Base-by-base conservation (phyloP, 2,888 invertebrate species). In the Pristionchus arcanus region DNA sequence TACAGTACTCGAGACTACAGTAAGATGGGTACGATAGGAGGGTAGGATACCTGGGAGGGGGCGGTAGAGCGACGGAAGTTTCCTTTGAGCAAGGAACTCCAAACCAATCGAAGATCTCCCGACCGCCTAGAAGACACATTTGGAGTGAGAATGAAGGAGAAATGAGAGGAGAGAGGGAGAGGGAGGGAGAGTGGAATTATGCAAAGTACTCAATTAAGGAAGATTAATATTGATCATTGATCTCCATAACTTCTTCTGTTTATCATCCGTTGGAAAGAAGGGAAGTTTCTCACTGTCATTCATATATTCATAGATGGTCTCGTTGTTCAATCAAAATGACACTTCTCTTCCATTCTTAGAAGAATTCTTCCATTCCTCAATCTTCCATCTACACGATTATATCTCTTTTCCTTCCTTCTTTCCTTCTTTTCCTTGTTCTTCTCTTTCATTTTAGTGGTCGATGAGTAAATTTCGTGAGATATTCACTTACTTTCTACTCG, bases 121-220 rank as follows among this genome's bases (percentile, higher is more conserved):
- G 74, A 74, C 74, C 74, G 37, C 74, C 74, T 37, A 74, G 37
- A 15, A 74, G 74, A 74, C 74, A 74, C 74, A 74, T 74, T 74
- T 34, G 74, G 37, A 37, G 74, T 21, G 37, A 21, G 37, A 74
- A 74, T 74, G 37, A 31, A 28, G 59, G 59, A 59, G 59, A 59
- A 25, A 59, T 21, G 59, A 59, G 59, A 59, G 59, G 53, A 59
- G 59, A 59, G 59, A 15, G 19, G 68, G 68, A 68, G 68, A 68
- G 28, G 42, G 74, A 74, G 37, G 19, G 74, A 15, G 66, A 66
- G 13, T 0, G 66, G 66, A 66, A 28, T 25, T 66, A 66, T 66
- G 66, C n/a, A 66, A 66, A 66, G 19, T n/a, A 28, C 19, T 66
- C 74, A 37, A 37, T 49, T 49, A 49, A 49, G 9, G 42, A 49